These are phyloP conservation scores for Pardalotus punctatus DNA, from an alignment of 2,113 vertebrate genomes.

Conservation along the genomic window DNA sequence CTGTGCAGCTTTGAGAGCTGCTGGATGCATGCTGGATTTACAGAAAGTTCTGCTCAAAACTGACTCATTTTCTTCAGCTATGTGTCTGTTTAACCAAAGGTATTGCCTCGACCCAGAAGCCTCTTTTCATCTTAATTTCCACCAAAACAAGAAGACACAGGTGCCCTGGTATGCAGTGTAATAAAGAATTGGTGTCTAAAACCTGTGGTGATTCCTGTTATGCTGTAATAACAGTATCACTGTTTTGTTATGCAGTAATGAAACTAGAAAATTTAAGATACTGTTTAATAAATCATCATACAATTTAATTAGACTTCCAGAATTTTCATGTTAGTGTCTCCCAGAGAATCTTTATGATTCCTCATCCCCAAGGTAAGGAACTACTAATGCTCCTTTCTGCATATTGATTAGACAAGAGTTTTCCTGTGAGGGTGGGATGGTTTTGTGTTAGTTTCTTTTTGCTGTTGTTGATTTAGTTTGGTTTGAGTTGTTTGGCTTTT, in stretches of 20 bases:
- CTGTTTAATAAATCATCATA: not conserved
- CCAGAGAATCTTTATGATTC: not conserved
- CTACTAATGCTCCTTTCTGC: not conserved
- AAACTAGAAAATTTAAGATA: not conserved
- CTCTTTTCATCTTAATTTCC: not conserved
- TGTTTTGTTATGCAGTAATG: not conserved
- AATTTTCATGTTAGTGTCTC: not conserved
- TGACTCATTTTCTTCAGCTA: not conserved
- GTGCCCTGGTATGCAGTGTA: not conserved
- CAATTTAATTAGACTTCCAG: not conserved
- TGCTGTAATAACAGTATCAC: not conserved
- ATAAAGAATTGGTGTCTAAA: not conserved
- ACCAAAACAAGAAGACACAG: not conserved
- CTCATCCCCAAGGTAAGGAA: not conserved
- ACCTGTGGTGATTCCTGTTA: fast-evolving
- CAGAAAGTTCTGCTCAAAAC: not conserved
- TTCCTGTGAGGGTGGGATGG: not conserved
- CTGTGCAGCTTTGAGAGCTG: too few species aligned
- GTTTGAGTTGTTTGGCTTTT: not conserved
- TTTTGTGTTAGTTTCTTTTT: not conserved
- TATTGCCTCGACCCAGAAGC: not conserved
- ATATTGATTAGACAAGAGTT: not conserved
- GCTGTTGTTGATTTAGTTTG: not conserved
- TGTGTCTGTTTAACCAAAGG: not conserved
- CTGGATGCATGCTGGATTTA: not conserved